phyloP scores from a whole-genome alignment of 2,113 vertebrate genomes.

The Corythornis cristatus region DNA sequence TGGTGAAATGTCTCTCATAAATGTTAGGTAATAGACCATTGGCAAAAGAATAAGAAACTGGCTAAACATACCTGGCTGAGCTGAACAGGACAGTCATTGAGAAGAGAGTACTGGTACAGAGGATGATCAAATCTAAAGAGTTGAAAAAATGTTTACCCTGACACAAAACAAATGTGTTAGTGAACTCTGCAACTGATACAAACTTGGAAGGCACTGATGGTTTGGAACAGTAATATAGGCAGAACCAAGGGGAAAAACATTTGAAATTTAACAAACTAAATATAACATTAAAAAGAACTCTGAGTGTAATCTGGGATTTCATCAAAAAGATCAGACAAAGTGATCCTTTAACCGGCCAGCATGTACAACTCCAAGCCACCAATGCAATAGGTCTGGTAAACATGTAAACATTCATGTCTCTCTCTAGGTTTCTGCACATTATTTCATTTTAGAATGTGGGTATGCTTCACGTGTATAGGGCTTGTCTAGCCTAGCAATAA shows the following conservation, averaged over 20 bases:
- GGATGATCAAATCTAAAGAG: neutral
- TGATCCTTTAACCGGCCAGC: neutral
- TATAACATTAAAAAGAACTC: neutral
- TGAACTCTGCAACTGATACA: neutral
- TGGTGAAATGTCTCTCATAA: neutral
- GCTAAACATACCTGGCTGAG: neutral
- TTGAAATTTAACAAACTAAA: neutral
- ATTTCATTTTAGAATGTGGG: neutral
- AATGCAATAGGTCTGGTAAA: neutral
- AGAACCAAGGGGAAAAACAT: neutral
- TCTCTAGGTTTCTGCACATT: neutral
- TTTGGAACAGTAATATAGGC: neutral
- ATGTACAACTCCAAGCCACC: neutral
- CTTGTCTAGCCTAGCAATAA: neutral
- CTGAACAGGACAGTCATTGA: neutral
- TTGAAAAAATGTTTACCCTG: neutral
- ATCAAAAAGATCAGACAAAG: neutral
- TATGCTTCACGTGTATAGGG: neutral
- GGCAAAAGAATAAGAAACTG: neutral
- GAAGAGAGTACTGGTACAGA: neutral
- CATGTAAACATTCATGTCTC: neutral
- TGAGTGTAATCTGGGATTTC: neutral
- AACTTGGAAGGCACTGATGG: neutral
- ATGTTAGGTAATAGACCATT: neutral
- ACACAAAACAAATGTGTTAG: neutral